phyloP scores from a whole-genome alignment of 2,888 invertebrate genomes.

The Seira ritae region DNA sequence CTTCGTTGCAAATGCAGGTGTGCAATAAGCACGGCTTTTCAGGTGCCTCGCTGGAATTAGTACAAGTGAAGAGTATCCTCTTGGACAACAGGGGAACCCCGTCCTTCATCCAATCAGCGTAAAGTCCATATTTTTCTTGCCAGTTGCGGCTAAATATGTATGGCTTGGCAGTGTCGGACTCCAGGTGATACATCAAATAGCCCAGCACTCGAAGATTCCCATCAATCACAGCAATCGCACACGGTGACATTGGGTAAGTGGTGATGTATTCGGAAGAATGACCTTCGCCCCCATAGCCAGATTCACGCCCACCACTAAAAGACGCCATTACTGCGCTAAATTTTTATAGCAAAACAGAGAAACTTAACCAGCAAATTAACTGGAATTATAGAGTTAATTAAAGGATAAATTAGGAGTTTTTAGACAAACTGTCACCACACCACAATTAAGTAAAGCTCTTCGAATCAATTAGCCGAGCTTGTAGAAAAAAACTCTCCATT shows the following conservation, averaged over 20 bases:
- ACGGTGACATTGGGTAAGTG: constrained; percentile 13
- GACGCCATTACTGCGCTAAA: too few species aligned
- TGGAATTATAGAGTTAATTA: too few species aligned
- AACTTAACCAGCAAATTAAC: too few species aligned
- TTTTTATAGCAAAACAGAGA: too few species aligned
- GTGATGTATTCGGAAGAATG: too few species aligned
- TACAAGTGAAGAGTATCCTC: not conserved
- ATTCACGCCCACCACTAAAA: too few species aligned
- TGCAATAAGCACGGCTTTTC: not conserved
- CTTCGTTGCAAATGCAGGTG: not conserved
- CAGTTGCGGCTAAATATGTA: not conserved
- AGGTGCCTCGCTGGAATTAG: not conserved
- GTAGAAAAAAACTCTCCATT: too few species aligned
- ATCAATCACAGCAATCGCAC: constrained; percentile 7
- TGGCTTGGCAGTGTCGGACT: not conserved
- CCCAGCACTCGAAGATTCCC: not conserved
- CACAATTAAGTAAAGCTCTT: too few species aligned
- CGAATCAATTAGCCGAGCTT: too few species aligned
- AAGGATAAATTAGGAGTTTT: too few species aligned
- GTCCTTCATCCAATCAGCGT: not conserved
- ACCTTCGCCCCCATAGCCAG: too few species aligned
- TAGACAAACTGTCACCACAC: too few species aligned
- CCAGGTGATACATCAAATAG: constrained; percentile 19
- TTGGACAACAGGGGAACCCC: not conserved
- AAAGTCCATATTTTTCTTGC: not conserved